Evolutionary conservation across 2,797 vertebrate species (phyloP).

Genomic region (Oreochromis grahami): DNA sequence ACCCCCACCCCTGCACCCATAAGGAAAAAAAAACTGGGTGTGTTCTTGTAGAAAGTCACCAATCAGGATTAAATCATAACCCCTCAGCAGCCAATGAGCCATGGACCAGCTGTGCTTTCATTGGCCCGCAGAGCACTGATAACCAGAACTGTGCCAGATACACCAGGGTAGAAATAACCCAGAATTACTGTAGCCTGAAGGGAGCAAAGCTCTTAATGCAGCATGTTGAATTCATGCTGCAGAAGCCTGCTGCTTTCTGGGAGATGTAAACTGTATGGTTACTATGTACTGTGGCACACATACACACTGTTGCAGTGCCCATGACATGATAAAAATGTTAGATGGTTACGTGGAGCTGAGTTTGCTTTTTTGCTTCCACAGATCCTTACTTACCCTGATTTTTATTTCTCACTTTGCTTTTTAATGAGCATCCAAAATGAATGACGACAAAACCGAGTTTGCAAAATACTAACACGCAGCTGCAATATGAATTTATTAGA

Average conservation of each 20-base stretch:
- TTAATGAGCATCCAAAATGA: background rate
- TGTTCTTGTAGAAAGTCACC: conserved; percentile 41
- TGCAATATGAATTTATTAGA: background rate
- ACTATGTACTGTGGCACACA: background rate
- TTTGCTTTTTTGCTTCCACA: background rate
- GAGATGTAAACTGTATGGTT: conserved; percentile 5
- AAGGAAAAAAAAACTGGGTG: background rate
- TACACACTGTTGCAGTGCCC: background rate
- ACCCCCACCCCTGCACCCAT: background rate
- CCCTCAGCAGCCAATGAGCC: conserved; percentile 60
- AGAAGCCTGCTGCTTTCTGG: conserved; percentile 18
- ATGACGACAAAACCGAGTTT: background rate
- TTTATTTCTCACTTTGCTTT: background rate
- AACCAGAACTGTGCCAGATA: conserved; percentile 66
- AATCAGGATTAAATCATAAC: conserved; percentile 49
- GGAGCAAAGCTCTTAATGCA: conserved; percentile 36
- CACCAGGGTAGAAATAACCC: conserved; percentile 55
- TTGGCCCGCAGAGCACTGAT: conserved; percentile 45
- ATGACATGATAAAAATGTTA: background rate
- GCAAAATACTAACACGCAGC: background rate
- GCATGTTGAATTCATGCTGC: conserved; percentile 24
- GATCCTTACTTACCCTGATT: background rate
- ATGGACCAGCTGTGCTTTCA: conserved; percentile 35
- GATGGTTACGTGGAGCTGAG: conserved; percentile 14
- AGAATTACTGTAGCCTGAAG: conserved; percentile 47